Evolutionary conservation across 2,113 vertebrate species (phyloP).

Genomic region (Tricholaema leucomelas): DNA sequence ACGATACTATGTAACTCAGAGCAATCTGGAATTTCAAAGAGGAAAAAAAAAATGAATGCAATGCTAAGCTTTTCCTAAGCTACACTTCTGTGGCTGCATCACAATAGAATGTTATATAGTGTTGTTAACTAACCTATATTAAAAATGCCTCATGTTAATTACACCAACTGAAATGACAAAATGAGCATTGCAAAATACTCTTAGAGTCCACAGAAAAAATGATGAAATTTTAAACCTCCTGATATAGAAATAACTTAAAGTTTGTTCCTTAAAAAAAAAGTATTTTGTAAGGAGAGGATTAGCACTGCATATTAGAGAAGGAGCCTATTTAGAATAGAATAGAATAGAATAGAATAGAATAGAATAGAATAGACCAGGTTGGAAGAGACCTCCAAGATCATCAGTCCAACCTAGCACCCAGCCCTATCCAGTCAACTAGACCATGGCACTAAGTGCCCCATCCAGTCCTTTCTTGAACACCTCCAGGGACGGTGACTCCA

Average conservation of each 20-base stretch:
- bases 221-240: neutral
- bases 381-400: too few relatives aligned
- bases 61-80: neutral
- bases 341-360: too few relatives aligned
- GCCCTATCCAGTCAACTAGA: too few relatives aligned
- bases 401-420: too few relatives aligned
- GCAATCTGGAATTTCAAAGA: constrained; percentile 27
- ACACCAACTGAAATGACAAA: neutral
- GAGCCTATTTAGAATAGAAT: too few relatives aligned
- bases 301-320: neutral
- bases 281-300: neutral
- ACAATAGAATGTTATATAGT: neutral
- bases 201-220: too few relatives aligned
- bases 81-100: neutral
- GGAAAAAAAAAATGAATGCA: neutral
- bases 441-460: too few relatives aligned
- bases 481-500: too few relatives aligned
- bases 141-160: neutral
- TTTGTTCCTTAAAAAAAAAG: neutral
- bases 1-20: neutral
- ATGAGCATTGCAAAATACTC: neutral
- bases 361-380: too few relatives aligned
- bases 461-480: too few relatives aligned
- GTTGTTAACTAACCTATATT: neutral
- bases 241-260: neutral